A percentile compares a stretch with the other conserved stretches of the same genome.
Conservation (phyloP, 64 coral and sea anemone genomes). For the Acropora tenuis region DNA sequence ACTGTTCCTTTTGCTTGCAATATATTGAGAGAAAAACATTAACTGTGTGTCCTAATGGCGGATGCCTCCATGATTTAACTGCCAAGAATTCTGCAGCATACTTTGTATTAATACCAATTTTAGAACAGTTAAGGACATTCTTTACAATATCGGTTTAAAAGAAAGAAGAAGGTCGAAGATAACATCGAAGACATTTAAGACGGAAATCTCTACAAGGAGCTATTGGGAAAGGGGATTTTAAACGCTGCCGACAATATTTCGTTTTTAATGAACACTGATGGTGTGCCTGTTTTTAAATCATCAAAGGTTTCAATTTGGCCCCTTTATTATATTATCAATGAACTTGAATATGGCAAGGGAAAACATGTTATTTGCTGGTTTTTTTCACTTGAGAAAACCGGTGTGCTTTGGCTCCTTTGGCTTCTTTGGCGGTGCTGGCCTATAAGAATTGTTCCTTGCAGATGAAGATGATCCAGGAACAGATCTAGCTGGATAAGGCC, state of each 20-base stretch:
- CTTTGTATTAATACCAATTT: conserved; percentile 51
- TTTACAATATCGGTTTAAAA: conserved; percentile 56
- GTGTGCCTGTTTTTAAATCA: conserved; percentile 81
- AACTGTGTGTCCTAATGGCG: conserved; percentile 55
- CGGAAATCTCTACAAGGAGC: conserved; percentile 55
- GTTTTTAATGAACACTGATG: conserved; percentile 68
- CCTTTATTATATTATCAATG: conserved; percentile 64
- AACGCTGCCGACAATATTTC: conserved; percentile 57
- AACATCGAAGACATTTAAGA: conserved; percentile 85
- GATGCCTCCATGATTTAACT: conserved; percentile 54
- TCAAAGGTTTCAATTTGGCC: conserved; percentile 85
- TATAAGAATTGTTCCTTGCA: not conserved
- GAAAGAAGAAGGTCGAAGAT: conserved; percentile 32
- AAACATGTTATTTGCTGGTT: conserved; percentile 73
- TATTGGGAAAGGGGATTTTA: conserved; percentile 45
- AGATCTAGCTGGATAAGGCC: not conserved
- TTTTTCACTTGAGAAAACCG: not conserved
- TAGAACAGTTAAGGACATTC: conserved; percentile 58
- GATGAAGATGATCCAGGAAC: not conserved
- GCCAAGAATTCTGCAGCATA: conserved; percentile 29
- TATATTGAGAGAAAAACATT: conserved; percentile 31
- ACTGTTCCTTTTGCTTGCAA: conserved; percentile 52
- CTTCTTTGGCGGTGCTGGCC: not conserved
- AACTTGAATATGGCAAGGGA: conserved; percentile 64
- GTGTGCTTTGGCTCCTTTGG: not conserved